These are phyloP conservation scores for Ceriagrion tenellum DNA, from an alignment of 2,888 invertebrate species.

Conservation along the genomic window DNA sequence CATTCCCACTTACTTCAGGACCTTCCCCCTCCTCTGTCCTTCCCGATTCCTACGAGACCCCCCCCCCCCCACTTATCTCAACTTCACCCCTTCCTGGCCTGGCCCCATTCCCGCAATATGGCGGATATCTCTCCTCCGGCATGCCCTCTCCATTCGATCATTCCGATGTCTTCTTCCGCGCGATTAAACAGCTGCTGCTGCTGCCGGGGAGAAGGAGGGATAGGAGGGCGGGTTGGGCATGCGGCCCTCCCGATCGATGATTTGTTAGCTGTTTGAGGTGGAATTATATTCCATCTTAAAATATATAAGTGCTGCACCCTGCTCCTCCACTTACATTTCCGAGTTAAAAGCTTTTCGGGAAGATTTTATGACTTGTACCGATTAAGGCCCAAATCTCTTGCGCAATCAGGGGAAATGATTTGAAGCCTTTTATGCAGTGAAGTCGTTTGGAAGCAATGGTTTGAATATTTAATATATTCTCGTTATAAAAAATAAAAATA, in stretches of 20 bases:
- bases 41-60: no score
- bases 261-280: background rate
- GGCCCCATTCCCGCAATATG: background rate
- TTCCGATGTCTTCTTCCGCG: conserved; percentile 61
- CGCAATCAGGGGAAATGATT: background rate
- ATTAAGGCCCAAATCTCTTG: background rate
- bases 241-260: background rate
- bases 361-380: background rate
- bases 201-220: background rate
- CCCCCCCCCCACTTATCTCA: background rate
- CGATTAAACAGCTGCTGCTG: conserved; percentile 56
- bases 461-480: background rate
- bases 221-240: no score
- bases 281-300: background rate
- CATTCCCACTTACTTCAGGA: no score
- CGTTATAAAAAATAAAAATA: background rate
- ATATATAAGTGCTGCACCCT: background rate
- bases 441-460: background rate
- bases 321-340: background rate
- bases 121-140: background rate
- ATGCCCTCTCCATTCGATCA: conserved; percentile 15
- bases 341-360: background rate
- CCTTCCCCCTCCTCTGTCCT: no score
- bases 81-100: background rate
- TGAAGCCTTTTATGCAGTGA: background rate